phyloP scores from a whole-genome alignment of 2,888 invertebrate species.

The Ectemnius cavifrons region DNA sequence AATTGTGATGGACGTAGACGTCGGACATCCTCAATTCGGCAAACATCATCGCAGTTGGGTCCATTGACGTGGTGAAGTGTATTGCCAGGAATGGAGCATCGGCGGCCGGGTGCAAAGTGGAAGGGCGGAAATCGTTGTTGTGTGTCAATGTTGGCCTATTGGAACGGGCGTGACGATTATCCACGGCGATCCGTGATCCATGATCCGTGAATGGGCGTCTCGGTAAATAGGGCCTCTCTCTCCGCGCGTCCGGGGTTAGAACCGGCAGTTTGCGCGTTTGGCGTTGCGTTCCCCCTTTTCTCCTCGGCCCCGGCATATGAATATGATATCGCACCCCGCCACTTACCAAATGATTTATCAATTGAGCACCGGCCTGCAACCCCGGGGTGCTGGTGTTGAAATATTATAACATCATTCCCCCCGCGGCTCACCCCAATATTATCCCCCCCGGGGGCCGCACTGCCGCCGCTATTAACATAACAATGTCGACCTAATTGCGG shows the following conservation, averaged over 20 bases:
- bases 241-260: constrained; percentile 40
- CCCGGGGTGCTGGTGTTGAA: constrained; percentile 74
- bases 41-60: no score
- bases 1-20: no score
- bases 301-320: constrained; percentile 50
- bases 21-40: no score
- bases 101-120: constrained; percentile 13
- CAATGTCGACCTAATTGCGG: constrained; percentile 76
- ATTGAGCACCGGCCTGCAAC: constrained; percentile 68
- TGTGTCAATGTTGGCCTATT: constrained; percentile 52
- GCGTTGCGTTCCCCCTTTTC: constrained; percentile 8
- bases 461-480: constrained; percentile 72
- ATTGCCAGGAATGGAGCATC: constrained; percentile 32
- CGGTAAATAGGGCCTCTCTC: constrained; percentile 45
- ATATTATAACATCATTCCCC: constrained; percentile 76
- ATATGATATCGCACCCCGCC: constrained; percentile 66
- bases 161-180: constrained; percentile 56
- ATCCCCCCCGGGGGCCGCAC: constrained; percentile 61
- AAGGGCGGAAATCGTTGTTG: constrained; percentile 49
- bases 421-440: constrained; percentile 73
- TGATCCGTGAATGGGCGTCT: constrained; percentile 59
- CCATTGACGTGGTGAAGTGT: background rate
- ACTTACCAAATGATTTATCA: constrained; percentile 75
- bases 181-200: constrained; percentile 55
- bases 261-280: constrained; percentile 36